Base-by-base conservation (phyloP, 53 echinoderm and acorn worm genomes). In the Holothuria scabra region DNA sequence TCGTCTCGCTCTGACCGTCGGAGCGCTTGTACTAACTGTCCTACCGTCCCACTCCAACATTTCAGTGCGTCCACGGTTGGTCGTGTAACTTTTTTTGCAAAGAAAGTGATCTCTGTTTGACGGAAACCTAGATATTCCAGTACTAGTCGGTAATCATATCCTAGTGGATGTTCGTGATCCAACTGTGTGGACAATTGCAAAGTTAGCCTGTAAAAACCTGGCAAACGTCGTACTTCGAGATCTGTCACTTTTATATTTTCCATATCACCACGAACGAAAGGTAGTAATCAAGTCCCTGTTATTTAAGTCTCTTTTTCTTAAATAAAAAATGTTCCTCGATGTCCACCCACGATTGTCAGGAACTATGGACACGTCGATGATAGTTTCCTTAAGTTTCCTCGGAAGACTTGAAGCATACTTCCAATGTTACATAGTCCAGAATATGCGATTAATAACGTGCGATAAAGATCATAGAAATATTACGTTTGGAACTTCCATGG, bases 61-160 rank as follows among this genome's bases (percentile, higher is more conserved):
- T 60, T 34, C 35, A 80, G 28, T 20, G 80, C 80, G 29, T 80
- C 80, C 11, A 60, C 80, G 8, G 80, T 80, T 23, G 80, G 80
- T 59, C 80, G 32, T 10, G 25, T 59, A 33, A 56, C 30, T 60
- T 60, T 34, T 35, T 25, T 61, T 30, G 21, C 32, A 2, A 80
- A 34, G 44, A 80, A 80, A 28, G 38, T 33, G 20, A 80, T 80
- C n/a, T 80, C 80, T 28, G 11, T 11, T 32, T 21, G 24, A 12
- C 23, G 59, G 12, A 80, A 80, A 19, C 80, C 80, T 35, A 80
- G 30, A 2, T 32, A 28, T 28, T 31, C 33, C 37, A 80, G 41
- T 16, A 80, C 19, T 28, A 59, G 18, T 10, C 58, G 16, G 21
- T 37, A 80, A 46, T 80, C 80, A 30, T 80, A 11, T 14, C 80